A percentile compares a stretch with the other conserved stretches of the same genome.
phyloP scores from a whole-genome alignment of 2,113 vertebrate species.

The Anseranas semipalmata region DNA sequence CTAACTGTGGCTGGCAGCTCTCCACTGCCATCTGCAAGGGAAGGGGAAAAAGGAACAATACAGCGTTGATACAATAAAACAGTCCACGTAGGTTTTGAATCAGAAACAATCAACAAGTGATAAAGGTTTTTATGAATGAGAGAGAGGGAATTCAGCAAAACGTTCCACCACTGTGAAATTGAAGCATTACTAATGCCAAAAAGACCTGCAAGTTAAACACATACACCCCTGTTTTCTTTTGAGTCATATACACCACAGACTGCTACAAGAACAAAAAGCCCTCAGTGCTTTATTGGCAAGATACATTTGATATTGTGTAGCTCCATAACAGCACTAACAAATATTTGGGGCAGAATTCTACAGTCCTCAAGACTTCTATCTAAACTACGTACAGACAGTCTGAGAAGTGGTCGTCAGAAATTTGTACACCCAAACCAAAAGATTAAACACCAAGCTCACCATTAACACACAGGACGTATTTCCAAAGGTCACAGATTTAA shows the following conservation, averaged over 20 bases:
- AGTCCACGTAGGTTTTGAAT: background rate
- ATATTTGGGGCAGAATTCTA: too few relatives aligned
- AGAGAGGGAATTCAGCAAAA: background rate
- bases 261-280: background rate
- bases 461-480: background rate
- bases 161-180: background rate
- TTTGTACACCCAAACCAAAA: too few relatives aligned
- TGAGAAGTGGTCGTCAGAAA: too few relatives aligned
- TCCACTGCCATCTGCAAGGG: background rate
- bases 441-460: background rate
- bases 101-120: background rate
- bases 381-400: too few relatives aligned
- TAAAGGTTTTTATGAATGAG: background rate
- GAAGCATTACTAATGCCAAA: background rate
- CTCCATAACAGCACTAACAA: slow-evolving; percentile 3
- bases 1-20: background rate
- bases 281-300: slow-evolving; percentile 12
- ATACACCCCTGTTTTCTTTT: background rate
- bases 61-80: background rate
- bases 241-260: background rate
- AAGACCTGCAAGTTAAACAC: background rate
- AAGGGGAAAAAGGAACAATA: background rate
- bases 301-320: background rate
- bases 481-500: background rate
- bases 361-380: too few relatives aligned